phyloP scores from a whole-genome alignment of 2,113 vertebrate genomes.

The Piprites chloris region DNA sequence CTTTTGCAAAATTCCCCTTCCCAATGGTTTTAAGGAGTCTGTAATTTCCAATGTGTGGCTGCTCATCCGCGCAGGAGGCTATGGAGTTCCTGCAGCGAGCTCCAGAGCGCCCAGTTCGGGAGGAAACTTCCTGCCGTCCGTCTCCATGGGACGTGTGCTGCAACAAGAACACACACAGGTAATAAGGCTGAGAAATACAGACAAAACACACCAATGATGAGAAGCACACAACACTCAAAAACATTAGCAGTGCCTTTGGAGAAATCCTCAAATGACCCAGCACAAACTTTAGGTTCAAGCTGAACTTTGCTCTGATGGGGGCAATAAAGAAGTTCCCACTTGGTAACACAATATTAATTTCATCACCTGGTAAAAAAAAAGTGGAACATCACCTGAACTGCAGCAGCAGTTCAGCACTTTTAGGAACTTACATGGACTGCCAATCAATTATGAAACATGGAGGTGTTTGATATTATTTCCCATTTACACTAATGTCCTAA shows the following conservation, averaged over 20 bases:
- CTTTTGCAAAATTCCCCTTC: conserved; percentile 98
- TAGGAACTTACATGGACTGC: background rate
- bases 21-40: conserved; percentile 97
- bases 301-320: background rate
- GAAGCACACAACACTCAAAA: background rate
- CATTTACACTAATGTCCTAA: background rate
- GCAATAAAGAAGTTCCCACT: background rate
- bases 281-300: background rate
- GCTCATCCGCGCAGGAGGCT: conserved; percentile 88
- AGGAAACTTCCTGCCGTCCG: conserved; percentile 84
- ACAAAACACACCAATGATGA: background rate
- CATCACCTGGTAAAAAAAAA: background rate
- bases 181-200: background rate
- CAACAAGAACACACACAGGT: conserved; percentile 21
- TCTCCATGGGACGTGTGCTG: conserved; percentile 93
- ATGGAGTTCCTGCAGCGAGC: conserved; percentile 88
- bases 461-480: background rate
- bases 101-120: conserved; percentile 85
- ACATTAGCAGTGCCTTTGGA: background rate
- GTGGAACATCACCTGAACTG: background rate
- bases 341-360: background rate
- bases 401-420: background rate
- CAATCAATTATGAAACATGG: background rate
- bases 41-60: conserved; percentile 95
- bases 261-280: background rate